These are phyloP conservation scores for Nycticebus coucang DNA, from an alignment of 2,113 vertebrate species.

Conservation along the genomic window DNA sequence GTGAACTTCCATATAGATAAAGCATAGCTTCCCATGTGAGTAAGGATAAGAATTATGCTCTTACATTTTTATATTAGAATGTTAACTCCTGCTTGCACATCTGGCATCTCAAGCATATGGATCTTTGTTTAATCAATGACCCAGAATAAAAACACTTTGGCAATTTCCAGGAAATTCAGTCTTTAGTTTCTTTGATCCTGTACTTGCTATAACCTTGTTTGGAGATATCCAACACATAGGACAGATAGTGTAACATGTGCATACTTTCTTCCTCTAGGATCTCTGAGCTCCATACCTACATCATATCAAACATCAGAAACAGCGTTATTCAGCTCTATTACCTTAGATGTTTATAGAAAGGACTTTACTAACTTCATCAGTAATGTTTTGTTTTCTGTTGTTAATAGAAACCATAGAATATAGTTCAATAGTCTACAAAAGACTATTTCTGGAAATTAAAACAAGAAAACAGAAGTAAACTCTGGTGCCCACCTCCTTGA, in stretches of 20 bases:
- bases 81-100: conserved; percentile 29
- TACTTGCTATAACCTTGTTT: conserved; percentile 34
- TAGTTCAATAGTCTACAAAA: neutral
- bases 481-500: neutral
- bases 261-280: neutral
- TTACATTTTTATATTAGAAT: conserved; percentile 57
- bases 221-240: conserved; percentile 22
- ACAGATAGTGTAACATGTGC: neutral
- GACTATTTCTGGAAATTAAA: neutral
- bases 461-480: neutral
- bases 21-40: neutral
- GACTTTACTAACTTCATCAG: neutral
- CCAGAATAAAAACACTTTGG: conserved; percentile 57
- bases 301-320: neutral
- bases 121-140: conserved; percentile 46
- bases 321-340: neutral
- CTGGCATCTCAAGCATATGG: conserved; percentile 42
- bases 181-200: conserved; percentile 63
- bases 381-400: neutral
- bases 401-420: neutral
- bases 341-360: neutral
- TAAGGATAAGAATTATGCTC: conserved; percentile 20
- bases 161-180: conserved; percentile 47
- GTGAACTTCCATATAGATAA: neutral
- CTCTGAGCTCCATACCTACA: neutral